Evolutionary conservation across 2,113 vertebrate genomes (phyloP).

Genomic region (Anarrhichthys ocellatus): DNA sequence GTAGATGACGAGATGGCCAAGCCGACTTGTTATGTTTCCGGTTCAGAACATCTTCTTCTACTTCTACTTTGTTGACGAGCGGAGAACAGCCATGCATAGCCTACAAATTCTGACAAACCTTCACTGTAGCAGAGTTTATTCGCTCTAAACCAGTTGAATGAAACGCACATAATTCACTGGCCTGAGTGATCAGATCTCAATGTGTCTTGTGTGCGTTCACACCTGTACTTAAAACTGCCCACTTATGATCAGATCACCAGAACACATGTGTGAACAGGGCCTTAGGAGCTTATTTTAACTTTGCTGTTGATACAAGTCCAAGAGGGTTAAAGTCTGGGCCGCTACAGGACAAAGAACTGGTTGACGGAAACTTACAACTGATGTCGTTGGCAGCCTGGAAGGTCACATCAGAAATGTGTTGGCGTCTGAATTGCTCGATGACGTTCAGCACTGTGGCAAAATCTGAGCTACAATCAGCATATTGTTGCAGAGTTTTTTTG

Average conservation of each 20-base stretch:
- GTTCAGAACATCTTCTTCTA: too few relatives aligned
- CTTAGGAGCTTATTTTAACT: not conserved
- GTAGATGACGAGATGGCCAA: too few relatives aligned
- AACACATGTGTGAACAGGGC: not conserved
- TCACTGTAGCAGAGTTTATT: too few relatives aligned
- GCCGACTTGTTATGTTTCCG: too few relatives aligned
- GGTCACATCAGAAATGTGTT: not conserved
- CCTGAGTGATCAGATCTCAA: not conserved
- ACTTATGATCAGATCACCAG: not conserved
- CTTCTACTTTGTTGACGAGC: too few relatives aligned
- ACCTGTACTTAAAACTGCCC: not conserved
- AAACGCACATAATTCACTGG: not conserved
- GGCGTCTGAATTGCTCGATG: not conserved
- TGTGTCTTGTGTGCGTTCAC: not conserved
- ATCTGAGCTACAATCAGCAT: not conserved
- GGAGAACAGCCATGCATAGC: too few relatives aligned
- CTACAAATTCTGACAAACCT: too few relatives aligned
- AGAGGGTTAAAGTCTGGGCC: too few relatives aligned
- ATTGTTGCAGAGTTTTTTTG: not conserved
- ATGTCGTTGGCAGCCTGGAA: not conserved
- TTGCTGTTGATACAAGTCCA: too few relatives aligned
- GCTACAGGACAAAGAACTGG: too few relatives aligned
- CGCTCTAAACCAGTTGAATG: too few relatives aligned
- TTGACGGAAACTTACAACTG: too few relatives aligned
- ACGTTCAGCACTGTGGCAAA: not conserved